Evolutionary conservation across 1,140 invertebrate genomes (phyloP).

Genomic region (Nasonia vitripennis): DNA sequence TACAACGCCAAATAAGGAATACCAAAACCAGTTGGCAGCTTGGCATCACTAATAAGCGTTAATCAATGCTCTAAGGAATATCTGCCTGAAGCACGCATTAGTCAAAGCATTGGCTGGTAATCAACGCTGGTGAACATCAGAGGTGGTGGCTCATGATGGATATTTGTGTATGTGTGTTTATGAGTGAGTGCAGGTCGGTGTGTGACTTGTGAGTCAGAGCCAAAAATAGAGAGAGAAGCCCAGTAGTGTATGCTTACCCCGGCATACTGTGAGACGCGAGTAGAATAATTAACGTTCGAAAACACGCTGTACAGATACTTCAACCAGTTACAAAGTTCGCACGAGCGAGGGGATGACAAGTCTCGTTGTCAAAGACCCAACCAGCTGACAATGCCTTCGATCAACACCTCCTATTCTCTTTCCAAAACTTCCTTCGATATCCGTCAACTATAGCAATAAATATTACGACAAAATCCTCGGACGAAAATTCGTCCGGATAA

Average conservation of each 20-base stretch:
- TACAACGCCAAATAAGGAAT: not conserved
- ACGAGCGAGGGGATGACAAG: conserved; percentile 6
- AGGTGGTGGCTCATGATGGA: not conserved
- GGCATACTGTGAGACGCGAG: conserved; percentile 56
- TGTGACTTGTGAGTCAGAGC: conserved; percentile 47
- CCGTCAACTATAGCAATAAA: conserved; percentile 20
- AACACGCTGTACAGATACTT: conserved; percentile 10
- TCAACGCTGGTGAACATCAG: conserved; percentile 13
- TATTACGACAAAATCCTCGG: conserved; percentile 10
- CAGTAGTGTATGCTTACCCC: conserved; percentile 57
- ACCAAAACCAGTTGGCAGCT: conserved; percentile 23
- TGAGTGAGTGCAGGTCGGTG: not conserved
- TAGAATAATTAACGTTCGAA: conserved; percentile 42
- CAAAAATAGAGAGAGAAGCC: conserved; percentile 55
- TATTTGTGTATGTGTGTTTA: not conserved
- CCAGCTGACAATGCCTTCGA: conserved; percentile 1
- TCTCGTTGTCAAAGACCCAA: conserved; percentile 1
- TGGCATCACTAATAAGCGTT: conserved; percentile 32
- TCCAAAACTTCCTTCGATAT: conserved; percentile 1
- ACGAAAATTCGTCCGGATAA: not conserved
- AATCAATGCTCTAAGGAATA: conserved; percentile 19
- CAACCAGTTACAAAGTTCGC: conserved; percentile 6
- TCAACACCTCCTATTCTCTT: not conserved
- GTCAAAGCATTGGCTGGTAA: conserved; percentile 27
- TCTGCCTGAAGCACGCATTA: conserved; percentile 8